Conservation (phyloP, 1,140 invertebrate genomes). For the Dendroctonus valens region DNA sequence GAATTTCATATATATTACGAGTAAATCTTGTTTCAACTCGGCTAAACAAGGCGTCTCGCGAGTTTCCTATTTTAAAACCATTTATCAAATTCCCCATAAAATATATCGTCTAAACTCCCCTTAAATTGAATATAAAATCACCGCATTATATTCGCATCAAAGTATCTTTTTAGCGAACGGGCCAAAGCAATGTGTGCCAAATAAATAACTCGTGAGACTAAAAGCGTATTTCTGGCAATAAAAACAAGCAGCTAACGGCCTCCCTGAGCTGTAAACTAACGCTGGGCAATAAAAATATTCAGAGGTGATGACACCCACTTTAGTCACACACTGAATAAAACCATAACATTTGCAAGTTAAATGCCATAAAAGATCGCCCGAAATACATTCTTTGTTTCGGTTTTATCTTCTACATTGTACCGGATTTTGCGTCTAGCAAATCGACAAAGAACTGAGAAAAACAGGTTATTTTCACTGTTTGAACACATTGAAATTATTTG, state of each 20-base stretch:
- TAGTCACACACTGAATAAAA: slow-evolving; percentile 47
- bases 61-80: slow-evolving; percentile 25
- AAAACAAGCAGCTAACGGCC: slow-evolving; percentile 38
- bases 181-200: slow-evolving; percentile 29
- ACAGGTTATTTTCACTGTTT: no score
- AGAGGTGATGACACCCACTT: slow-evolving; percentile 51
- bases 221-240: slow-evolving; percentile 31
- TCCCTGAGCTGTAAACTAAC: slow-evolving; percentile 42
- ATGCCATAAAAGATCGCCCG: slow-evolving; percentile 48
- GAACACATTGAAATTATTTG: no score
- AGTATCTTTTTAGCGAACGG: slow-evolving; percentile 25
- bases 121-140: slow-evolving; percentile 35
- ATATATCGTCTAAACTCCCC: slow-evolving; percentile 29
- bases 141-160: slow-evolving; percentile 34
- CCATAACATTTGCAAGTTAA: slow-evolving; percentile 53
- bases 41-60: neutral
- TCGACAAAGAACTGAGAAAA: no score
- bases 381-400: slow-evolving; percentile 51
- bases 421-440: no score
- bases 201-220: slow-evolving; percentile 31
- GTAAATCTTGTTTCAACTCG: no score
- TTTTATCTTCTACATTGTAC: slow-evolving; percentile 33
- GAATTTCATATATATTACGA: no score
- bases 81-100: slow-evolving; percentile 32
- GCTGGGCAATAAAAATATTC: slow-evolving; percentile 50